These are phyloP conservation scores for Malacosoma neustria DNA, from an alignment of 2,888 invertebrate genomes.

Conservation along the genomic window DNA sequence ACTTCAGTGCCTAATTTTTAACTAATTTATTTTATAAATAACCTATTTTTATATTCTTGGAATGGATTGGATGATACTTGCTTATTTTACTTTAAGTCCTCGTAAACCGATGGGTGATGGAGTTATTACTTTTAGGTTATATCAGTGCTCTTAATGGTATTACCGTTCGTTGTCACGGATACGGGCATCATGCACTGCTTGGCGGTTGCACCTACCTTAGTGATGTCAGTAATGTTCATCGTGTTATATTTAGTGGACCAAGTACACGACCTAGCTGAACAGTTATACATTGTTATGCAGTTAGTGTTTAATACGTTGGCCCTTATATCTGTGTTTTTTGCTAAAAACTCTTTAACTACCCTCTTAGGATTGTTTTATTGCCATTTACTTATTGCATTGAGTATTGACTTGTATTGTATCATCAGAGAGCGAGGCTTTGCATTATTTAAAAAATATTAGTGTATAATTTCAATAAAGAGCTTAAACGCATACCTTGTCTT, in stretches of 20 bases:
- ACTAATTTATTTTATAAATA: too few species aligned
- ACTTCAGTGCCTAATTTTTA: too few species aligned
- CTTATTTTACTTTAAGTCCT: too few species aligned
- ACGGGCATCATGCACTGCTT: slow-evolving; percentile 46
- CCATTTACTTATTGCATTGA: slow-evolving; percentile 46
- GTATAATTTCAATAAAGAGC: slow-evolving; percentile 26
- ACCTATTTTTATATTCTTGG: too few species aligned
- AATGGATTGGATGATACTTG: too few species aligned
- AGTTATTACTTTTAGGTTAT: slow-evolving; percentile 63
- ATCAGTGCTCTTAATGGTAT: slow-evolving; percentile 56
- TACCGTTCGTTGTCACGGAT: slow-evolving; percentile 45
- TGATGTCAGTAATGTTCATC: slow-evolving; percentile 53
- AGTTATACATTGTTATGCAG: slow-evolving; percentile 44
- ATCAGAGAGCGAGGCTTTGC: slow-evolving; percentile 44
- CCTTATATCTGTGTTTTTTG: slow-evolving; percentile 23
- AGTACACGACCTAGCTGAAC: slow-evolving; percentile 57
- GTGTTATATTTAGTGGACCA: slow-evolving; percentile 62
- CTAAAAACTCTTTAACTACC: slow-evolving; percentile 21
- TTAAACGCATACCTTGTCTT: slow-evolving; percentile 6
- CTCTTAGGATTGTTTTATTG: slow-evolving; percentile 47
- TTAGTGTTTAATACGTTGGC: slow-evolving; percentile 30
- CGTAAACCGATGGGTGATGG: slow-evolving; percentile 21
- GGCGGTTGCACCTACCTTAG: slow-evolving; percentile 50
- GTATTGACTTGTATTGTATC: slow-evolving; percentile 46
- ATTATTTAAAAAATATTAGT: slow-evolving; percentile 18